Conservation (phyloP, 2,888 invertebrate species). For the Sclerodermus sp. region DNA sequence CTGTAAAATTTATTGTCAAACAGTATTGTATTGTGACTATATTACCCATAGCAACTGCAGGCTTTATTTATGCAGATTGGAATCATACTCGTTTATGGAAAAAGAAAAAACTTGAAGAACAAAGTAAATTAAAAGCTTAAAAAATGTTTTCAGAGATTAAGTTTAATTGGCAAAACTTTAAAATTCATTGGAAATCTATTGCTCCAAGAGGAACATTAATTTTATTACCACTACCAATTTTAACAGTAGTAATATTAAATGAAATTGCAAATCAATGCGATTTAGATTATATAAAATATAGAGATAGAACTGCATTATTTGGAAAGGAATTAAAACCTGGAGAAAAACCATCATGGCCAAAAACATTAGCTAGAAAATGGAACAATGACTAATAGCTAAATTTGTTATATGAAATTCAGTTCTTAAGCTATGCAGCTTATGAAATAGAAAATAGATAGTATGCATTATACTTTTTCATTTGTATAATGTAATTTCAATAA, state of each 20-base stretch:
- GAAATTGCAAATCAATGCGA: too few relatives aligned
- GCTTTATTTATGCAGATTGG: constrained; percentile 73
- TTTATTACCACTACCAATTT: too few relatives aligned
- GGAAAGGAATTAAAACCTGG: constrained; percentile 68
- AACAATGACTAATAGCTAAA: constrained; percentile 3
- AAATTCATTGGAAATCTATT: constrained; percentile 59
- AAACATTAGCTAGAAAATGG: constrained; percentile 24
- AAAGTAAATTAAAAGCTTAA: constrained; percentile 21
- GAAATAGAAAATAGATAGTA: constrained; percentile 1
- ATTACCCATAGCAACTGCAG: constrained; percentile 66
- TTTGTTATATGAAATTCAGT: neutral
- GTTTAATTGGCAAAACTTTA: constrained; percentile 7
- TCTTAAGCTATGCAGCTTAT: neutral
- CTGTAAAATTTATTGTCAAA: constrained; percentile 56
- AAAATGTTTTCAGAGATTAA: neutral
- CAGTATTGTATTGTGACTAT: constrained; percentile 70
- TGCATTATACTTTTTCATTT: too few relatives aligned
- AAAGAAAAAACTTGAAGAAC: constrained; percentile 39
- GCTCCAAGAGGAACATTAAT: constrained; percentile 55
- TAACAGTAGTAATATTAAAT: too few relatives aligned
- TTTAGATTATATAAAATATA: constrained; percentile 26
- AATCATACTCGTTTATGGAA: constrained; percentile 76
- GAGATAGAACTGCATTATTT: constrained; percentile 80
- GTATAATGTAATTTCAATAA: constrained; percentile 6
- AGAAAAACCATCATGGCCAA: constrained; percentile 76